Percentiles rank a stretch among this genome's conserved stretches.
These are phyloP conservation scores for Agriopis aurantiaria DNA, from an alignment of 2,888 invertebrate genomes.

Conservation along the genomic window DNA sequence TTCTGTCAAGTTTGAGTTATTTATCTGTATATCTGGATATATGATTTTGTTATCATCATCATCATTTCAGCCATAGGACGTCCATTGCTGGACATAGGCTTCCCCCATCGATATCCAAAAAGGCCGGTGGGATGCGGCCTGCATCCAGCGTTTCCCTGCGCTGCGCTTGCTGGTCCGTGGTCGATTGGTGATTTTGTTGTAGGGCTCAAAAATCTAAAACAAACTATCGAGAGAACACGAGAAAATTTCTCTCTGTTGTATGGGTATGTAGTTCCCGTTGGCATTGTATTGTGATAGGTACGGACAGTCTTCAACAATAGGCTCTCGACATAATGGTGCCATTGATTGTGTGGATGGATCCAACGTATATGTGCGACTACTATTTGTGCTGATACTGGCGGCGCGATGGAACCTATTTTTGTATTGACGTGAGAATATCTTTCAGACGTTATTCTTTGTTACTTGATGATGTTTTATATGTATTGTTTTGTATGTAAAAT, in stretches of 20 bases:
- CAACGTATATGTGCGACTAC: slow-evolving; percentile 66
- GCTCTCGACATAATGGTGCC: slow-evolving; percentile 80
- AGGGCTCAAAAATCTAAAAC: slow-evolving; percentile 10
- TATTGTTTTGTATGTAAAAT: slow-evolving; percentile 33
- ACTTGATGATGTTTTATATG: slow-evolving; percentile 26
- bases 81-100: too few relatives aligned
- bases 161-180: too few relatives aligned
- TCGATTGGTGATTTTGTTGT: neutral
- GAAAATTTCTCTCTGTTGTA: slow-evolving; percentile 70
- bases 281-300: slow-evolving; percentile 76
- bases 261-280: slow-evolving; percentile 67
- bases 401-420: slow-evolving; percentile 52
- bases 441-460: slow-evolving; percentile 41
- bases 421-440: slow-evolving; percentile 54
- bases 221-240: slow-evolving; percentile 51
- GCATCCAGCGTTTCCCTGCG: too few relatives aligned
- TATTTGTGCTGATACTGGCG: slow-evolving; percentile 61
- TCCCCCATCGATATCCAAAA: too few relatives aligned
- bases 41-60: neutral
- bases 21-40: too few relatives aligned
- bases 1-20: too few relatives aligned
- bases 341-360: slow-evolving; percentile 78
- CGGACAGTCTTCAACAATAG: slow-evolving; percentile 81
- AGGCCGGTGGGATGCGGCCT: too few relatives aligned
- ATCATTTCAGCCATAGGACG: too few relatives aligned